These are phyloP conservation scores for Iselma pallidipennis DNA, from an alignment of 2,888 invertebrate genomes.

Conservation along the genomic window DNA sequence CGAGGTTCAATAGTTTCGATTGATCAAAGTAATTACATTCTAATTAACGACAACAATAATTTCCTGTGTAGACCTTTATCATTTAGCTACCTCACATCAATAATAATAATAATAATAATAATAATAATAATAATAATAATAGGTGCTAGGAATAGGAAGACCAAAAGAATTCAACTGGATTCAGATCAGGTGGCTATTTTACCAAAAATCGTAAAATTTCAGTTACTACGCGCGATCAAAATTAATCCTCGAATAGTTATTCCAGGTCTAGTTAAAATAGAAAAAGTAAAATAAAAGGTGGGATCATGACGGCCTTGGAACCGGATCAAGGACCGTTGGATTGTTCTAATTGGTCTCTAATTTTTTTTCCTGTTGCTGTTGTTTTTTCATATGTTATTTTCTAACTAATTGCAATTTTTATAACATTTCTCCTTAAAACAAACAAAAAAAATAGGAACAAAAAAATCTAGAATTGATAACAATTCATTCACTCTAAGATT, in stretches of 20 bases:
- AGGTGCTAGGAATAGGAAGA: not conserved
- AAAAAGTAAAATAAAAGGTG: not conserved
- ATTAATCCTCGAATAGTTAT: too few relatives aligned
- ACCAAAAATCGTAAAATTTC: too few relatives aligned
- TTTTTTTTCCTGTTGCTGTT: not conserved
- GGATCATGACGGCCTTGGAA: slow-evolving; percentile 2
- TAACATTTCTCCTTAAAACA: too few relatives aligned
- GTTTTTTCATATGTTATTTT: not conserved
- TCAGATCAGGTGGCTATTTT: not conserved
- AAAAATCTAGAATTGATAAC: too few relatives aligned
- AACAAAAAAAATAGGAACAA: too few relatives aligned
- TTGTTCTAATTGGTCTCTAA: not conserved
- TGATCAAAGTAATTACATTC: not conserved
- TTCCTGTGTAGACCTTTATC: not conserved
- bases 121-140: too few relatives aligned
- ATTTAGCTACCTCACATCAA: not conserved
- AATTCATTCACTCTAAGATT: too few relatives aligned
- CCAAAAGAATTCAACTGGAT: not conserved
- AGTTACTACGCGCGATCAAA: too few relatives aligned
- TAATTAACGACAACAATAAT: not conserved
- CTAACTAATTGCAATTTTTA: too few relatives aligned
- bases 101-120: not conserved
- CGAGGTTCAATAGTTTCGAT: slow-evolving; percentile 40
- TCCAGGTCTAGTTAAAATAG: not conserved
- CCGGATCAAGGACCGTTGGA: slow-evolving; percentile 3